A percentile compares a stretch with the other conserved stretches of the same genome.
Evolutionary conservation across 2,797 vertebrate genomes (phyloP).

Genomic region (Sarcoramphus papa): DNA sequence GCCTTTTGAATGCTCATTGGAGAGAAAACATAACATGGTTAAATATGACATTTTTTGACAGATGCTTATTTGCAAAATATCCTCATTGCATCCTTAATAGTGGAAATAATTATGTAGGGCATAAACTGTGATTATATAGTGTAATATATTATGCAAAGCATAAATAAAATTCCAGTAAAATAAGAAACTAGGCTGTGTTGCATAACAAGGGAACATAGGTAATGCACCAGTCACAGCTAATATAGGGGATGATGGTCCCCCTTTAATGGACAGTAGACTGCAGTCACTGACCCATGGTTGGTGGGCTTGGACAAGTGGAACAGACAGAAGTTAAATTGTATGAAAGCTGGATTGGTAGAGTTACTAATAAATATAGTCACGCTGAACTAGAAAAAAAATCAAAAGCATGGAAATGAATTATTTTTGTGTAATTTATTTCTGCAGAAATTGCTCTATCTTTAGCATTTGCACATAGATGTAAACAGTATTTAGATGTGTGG

Average conservation of each 20-base stretch:
- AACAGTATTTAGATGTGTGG: neutral
- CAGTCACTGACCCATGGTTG: accelerated
- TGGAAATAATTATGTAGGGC: neutral
- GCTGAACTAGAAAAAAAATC: neutral
- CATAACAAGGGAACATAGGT: neutral
- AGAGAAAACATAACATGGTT: neutral
- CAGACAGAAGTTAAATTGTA: neutral
- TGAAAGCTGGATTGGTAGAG: neutral
- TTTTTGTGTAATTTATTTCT: neutral
- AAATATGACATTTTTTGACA: neutral
- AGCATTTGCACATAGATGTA: neutral
- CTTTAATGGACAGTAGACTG: neutral
- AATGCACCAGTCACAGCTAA: neutral
- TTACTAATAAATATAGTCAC: neutral
- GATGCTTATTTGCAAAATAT: neutral
- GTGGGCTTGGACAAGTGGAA: neutral
- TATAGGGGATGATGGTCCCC: neutral
- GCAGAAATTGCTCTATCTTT: neutral
- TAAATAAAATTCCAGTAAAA: neutral
- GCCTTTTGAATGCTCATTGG: neutral
- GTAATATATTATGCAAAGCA: neutral
- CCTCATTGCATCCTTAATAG: neutral
- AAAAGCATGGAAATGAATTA: neutral
- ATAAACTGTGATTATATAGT: neutral
- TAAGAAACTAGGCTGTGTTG: neutral